Percentiles rank a stretch among this genome's conserved stretches.
These are phyloP conservation scores for Andricus curvator DNA, from an alignment of 2,888 invertebrate species.

Conservation along the genomic window DNA sequence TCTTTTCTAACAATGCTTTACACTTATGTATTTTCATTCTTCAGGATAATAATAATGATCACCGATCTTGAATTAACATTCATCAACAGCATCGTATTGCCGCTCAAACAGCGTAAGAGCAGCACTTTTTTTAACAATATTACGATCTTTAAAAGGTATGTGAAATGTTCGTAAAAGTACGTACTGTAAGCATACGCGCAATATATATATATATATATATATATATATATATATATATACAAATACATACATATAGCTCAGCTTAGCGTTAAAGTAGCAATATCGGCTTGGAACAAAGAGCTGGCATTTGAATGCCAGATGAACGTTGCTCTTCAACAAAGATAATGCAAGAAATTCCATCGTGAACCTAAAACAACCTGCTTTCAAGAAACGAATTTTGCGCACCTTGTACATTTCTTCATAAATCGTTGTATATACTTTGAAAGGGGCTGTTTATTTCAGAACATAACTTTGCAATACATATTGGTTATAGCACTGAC, in stretches of 20 bases:
- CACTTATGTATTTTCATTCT: neutral
- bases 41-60: neutral
- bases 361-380: slow-evolving; percentile 4
- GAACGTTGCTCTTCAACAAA: slow-evolving; percentile 23
- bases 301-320: slow-evolving; percentile 41
- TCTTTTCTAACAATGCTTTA: neutral
- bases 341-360: slow-evolving; percentile 20
- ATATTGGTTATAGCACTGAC: too few species aligned
- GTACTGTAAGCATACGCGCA: neutral
- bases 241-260: neutral
- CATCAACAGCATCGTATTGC: neutral
- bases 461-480: neutral
- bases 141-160: neutral
- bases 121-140: neutral
- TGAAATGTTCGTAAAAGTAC: neutral
- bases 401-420: neutral
- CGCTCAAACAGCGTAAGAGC: neutral
- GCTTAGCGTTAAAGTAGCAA: slow-evolving; percentile 21
- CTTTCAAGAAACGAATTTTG: neutral
- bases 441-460: neutral
- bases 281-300: slow-evolving; percentile 32
- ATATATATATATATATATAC: neutral
- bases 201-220: neutral
- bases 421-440: neutral
- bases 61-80: neutral